Evolutionary conservation across 2,113 vertebrate genomes (phyloP).

Genomic region (Lethenteron camtschaticum): DNA sequence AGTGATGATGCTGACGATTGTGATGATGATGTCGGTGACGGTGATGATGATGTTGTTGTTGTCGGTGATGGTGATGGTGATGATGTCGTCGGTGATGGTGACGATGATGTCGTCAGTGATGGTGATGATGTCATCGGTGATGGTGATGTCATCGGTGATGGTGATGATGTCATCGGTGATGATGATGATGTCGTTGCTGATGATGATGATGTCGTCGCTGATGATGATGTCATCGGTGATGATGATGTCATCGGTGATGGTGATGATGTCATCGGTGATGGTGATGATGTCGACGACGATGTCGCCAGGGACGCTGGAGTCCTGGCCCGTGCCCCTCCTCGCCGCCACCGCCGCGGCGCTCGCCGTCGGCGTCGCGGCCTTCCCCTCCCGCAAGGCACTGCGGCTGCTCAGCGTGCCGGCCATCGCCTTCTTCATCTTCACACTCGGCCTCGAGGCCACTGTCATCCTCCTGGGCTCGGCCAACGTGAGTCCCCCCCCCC

Average conservation of each 20-base stretch:
- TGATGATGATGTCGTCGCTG: too few relatives aligned
- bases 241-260: too few relatives aligned
- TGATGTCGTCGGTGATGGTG: neutral
- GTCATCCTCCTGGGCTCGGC: conserved; percentile 56
- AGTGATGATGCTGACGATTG: neutral
- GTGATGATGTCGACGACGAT: too few relatives aligned
- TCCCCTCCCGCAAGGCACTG: conserved; percentile 58
- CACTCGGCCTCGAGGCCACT: conserved; percentile 71
- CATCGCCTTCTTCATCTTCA: conserved; percentile 67
- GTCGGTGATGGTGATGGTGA: neutral
- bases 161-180: too few relatives aligned
- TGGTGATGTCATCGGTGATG: neutral
- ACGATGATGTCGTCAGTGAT: neutral
- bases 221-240: too few relatives aligned
- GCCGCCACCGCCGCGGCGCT: conserved; percentile 60
- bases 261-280: too few relatives aligned
- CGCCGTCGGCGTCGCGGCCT: conserved; percentile 50
- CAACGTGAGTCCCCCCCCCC: conserved; percentile 29
- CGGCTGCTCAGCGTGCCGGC: conserved; percentile 58
- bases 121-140: neutral
- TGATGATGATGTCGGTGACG: neutral
- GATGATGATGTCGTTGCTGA: too few relatives aligned
- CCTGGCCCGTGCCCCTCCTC: conserved; percentile 47
- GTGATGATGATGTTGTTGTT: neutral
- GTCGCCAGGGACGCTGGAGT: conserved; percentile 43